A percentile compares a stretch with the other conserved stretches of the same genome.
Evolutionary conservation across 2,888 invertebrate genomes (phyloP).

Genomic region (Tuta absoluta): DNA sequence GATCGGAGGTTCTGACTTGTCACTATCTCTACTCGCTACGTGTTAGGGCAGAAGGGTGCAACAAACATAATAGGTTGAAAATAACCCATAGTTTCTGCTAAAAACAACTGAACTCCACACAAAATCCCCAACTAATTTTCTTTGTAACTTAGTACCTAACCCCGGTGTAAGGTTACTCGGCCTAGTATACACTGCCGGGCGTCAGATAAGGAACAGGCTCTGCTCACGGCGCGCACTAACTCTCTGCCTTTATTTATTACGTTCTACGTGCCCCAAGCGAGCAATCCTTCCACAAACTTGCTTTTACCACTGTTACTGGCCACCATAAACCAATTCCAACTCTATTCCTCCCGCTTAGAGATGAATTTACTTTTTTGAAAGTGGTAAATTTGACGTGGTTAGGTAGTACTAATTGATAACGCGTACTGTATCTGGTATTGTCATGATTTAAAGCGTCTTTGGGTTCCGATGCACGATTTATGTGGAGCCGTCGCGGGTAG

Average conservation of each 20-base stretch:
- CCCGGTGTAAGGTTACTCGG: slow-evolving; percentile 64
- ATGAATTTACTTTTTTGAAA: not conserved
- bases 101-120: not conserved
- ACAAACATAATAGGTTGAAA: too few species aligned
- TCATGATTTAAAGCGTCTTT: slow-evolving; percentile 69
- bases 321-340: slow-evolving; percentile 39
- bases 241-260: slow-evolving; percentile 73
- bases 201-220: slow-evolving; percentile 69
- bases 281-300: slow-evolving; percentile 50
- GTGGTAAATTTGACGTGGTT: slow-evolving; percentile 36
- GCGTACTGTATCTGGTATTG: slow-evolving; percentile 68
- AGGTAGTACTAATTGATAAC: slow-evolving; percentile 72
- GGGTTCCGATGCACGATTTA: slow-evolving; percentile 64
- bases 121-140: not conserved
- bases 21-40: too few species aligned
- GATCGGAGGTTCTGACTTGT: too few species aligned
- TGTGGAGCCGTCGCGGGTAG: slow-evolving; percentile 45
- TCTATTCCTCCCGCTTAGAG: slow-evolving; percentile 32
- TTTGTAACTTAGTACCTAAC: slow-evolving; percentile 33
- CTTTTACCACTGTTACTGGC: slow-evolving; percentile 39
- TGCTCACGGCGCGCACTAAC: slow-evolving; percentile 65
- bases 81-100: not conserved
- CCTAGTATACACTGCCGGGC: slow-evolving; percentile 54
- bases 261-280: slow-evolving; percentile 70
- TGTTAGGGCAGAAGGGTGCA: too few species aligned